Conservation (phyloP, 2,797 vertebrate genomes). For the Argya squamiceps region DNA sequence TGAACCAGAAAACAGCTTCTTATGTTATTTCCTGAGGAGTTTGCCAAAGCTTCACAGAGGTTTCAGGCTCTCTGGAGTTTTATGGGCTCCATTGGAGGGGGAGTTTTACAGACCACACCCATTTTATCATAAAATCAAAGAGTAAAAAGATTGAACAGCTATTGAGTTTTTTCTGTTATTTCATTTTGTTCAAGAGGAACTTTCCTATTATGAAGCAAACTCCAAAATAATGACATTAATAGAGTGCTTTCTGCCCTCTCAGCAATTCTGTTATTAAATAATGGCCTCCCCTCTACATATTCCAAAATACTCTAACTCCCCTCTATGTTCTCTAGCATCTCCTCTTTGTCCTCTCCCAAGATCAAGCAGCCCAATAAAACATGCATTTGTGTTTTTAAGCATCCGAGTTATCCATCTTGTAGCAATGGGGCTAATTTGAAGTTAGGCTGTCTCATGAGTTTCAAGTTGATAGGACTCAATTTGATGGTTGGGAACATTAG, state of each 20-base stretch:
- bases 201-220: not conserved
- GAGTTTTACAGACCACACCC: slow-evolving; percentile 29
- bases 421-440: not conserved
- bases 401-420: not conserved
- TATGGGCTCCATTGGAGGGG: slow-evolving; percentile 3
- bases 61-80: slow-evolving; percentile 40
- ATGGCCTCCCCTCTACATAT: not conserved
- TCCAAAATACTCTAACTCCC: not conserved
- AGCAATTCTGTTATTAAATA: not conserved
- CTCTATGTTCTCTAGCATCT: not conserved
- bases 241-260: not conserved
- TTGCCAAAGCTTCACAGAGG: slow-evolving; percentile 54
- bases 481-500: not conserved
- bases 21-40: slow-evolving; percentile 55
- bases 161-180: not conserved
- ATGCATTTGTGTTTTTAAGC: not conserved
- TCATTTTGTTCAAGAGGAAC: not conserved
- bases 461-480: not conserved
- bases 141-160: not conserved
- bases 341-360: not conserved
- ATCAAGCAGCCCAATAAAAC: not conserved
- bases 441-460: not conserved
- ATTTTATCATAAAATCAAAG: slow-evolving; percentile 12
- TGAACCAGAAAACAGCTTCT: slow-evolving; percentile 50
- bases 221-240: not conserved